Percentiles rank a stretch among this genome's conserved stretches.
These are phyloP conservation scores for Stenolophus ochropezus DNA, from an alignment of 2,888 invertebrate genomes.

Conservation along the genomic window DNA sequence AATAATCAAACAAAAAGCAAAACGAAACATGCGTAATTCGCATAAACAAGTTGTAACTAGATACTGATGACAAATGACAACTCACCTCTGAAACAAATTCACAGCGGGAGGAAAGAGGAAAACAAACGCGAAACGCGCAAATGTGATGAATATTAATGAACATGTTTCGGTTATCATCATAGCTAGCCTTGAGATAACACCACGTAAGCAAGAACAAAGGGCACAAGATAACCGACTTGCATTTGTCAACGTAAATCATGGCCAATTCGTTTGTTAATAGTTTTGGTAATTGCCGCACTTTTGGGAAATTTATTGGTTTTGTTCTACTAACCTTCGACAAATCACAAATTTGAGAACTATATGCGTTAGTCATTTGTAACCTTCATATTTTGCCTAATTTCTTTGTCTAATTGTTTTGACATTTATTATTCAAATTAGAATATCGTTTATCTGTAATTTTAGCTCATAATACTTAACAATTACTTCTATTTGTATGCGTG, in stretches of 20 bases:
- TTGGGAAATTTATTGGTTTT: constrained; percentile 33
- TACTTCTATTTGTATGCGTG: constrained; percentile 35
- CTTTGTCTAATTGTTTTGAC: constrained; percentile 47
- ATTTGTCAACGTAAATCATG: constrained; percentile 41
- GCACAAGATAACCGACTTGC: constrained; percentile 35
- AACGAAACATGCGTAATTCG: constrained; percentile 33
- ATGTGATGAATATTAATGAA: constrained; percentile 53
- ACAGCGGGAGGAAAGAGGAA: constrained; percentile 19
- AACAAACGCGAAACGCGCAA: constrained; percentile 43
- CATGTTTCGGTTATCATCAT: constrained; percentile 45
- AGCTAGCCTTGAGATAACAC: constrained; percentile 55
- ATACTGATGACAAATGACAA: constrained; percentile 48
- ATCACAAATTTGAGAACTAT: not conserved
- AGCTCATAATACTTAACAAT: constrained; percentile 36
- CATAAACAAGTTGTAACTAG: constrained; percentile 46
- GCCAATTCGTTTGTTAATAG: constrained; percentile 7
- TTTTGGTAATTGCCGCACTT: not conserved
- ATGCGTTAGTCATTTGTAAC: constrained; percentile 28
- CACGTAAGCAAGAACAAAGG: constrained; percentile 53
- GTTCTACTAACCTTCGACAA: constrained; percentile 36
- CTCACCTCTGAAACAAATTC: not conserved
- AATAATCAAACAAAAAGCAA: constrained; percentile 34
- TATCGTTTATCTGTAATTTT: constrained; percentile 41
- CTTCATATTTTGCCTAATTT: constrained; percentile 39
- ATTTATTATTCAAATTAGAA: constrained; percentile 44